Conservation (phyloP, 2,113 vertebrate species). For the Semicossyphus pulcher region DNA sequence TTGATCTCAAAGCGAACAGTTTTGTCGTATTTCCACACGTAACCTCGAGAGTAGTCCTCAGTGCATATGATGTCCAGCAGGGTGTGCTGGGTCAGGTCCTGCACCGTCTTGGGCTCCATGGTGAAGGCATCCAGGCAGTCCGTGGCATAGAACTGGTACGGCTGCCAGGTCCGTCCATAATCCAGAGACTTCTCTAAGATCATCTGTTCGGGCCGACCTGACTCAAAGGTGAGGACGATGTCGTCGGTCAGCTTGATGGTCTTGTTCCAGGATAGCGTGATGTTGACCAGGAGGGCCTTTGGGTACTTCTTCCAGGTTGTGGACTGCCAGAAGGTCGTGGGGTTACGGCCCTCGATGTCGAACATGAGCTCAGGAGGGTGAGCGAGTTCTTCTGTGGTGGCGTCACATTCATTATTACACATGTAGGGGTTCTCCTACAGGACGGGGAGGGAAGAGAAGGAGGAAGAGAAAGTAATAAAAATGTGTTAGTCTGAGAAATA, state of each 20-base stretch:
- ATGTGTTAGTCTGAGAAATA: neutral
- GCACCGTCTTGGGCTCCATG: conserved; percentile 97
- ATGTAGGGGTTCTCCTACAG: conserved; percentile 97
- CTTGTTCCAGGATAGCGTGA: conserved; percentile 98
- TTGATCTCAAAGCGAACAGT: conserved; percentile 99
- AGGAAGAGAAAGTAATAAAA: neutral
- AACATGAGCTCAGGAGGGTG: conserved; percentile 98
- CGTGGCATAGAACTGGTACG: conserved; percentile 98
- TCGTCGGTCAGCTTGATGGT: conserved; percentile 98
- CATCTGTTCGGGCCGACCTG: conserved; percentile 97
- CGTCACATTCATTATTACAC: conserved; percentile 99
- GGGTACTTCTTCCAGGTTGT: conserved; percentile 97
- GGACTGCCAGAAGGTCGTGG: conserved; percentile 98
- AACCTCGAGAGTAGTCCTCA: conserved; percentile 97
- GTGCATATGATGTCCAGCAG: conserved; percentile 99
- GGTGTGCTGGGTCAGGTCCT: conserved; percentile 93
- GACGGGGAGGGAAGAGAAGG: conserved; percentile 54
- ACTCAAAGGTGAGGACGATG: conserved; percentile 97
- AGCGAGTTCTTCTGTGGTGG: conserved; percentile 92
- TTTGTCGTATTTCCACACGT: conserved; percentile 96
- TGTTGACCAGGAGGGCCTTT: conserved; percentile 94
- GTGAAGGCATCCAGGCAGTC: conserved; percentile 98
- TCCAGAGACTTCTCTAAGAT: conserved; percentile 97
- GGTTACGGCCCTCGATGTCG: conserved; percentile 95
- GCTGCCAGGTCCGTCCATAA: conserved; percentile 96